phyloP scores from a whole-genome alignment of 2,888 invertebrate species.

The Nysson spinosus region DNA sequence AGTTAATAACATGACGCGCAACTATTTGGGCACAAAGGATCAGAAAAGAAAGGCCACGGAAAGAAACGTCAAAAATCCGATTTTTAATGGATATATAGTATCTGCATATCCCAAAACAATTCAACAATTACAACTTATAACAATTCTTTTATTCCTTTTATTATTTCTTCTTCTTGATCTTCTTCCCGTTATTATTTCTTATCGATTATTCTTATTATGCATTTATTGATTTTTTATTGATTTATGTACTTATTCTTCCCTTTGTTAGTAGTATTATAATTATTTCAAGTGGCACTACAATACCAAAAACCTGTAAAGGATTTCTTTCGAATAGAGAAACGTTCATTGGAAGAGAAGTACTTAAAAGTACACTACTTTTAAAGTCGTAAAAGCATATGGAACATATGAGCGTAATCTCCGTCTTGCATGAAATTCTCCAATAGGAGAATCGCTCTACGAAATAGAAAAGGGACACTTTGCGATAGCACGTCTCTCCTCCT shows the following conservation, averaged over 20 bases:
- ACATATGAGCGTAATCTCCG: constrained; percentile 1
- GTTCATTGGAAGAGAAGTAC: constrained; percentile 20
- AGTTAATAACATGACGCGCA: too few relatives aligned
- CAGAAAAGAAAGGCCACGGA: constrained; percentile 37
- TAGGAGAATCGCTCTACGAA: constrained; percentile 4
- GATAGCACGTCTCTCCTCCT: background rate
- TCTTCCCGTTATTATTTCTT: constrained; percentile 27
- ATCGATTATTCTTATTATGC: constrained; percentile 24
- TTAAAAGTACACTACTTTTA: constrained; percentile 18
- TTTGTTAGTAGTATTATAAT: constrained; percentile 20
- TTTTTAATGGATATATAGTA: constrained; percentile 32
- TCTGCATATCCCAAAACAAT: constrained; percentile 61
- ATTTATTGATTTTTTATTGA: constrained; percentile 7
- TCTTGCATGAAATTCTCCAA: constrained; percentile 6
- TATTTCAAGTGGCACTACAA: constrained; percentile 47
- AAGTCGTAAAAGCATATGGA: constrained; percentile 30
- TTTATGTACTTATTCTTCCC: constrained; percentile 23
- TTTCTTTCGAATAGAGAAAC: constrained; percentile 21
- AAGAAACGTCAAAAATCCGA: constrained; percentile 45
- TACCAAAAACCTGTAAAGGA: constrained; percentile 39
- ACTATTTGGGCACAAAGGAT: constrained; percentile 24
- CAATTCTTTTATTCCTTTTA: constrained; percentile 56
- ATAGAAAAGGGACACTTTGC: constrained; percentile 15
- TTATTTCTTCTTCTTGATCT: constrained; percentile 27
- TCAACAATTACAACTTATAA: constrained; percentile 63